Evolutionary conservation across 2,888 invertebrate genomes (phyloP).

Genomic region (Yponomeuta plumbellus): DNA sequence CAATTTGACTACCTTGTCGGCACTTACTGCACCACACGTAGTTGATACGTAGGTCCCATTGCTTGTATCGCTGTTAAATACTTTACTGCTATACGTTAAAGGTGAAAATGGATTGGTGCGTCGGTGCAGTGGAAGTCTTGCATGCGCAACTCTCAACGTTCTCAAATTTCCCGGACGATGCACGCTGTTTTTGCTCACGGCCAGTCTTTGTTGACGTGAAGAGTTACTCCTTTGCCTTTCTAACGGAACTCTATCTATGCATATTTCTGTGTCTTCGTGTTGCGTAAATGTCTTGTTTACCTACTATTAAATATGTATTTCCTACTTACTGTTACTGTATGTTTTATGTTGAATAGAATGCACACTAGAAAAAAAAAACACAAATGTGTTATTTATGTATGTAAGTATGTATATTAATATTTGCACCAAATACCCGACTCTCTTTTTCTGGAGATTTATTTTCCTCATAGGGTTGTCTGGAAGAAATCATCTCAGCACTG

Average conservation of each 20-base stretch:
- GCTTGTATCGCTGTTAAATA: background rate
- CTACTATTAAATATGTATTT: slow-evolving; percentile 18
- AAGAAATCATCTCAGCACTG: no score
- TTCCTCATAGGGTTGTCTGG: no score
- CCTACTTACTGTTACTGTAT: no score
- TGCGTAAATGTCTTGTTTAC: slow-evolving; percentile 28
- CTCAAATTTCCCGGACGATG: slow-evolving; percentile 16
- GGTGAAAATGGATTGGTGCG: background rate
- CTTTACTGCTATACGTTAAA: slow-evolving; percentile 1
- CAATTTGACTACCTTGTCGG: slow-evolving; percentile 15
- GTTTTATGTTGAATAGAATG: no score
- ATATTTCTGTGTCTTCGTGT: slow-evolving; percentile 8
- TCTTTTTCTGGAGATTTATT: no score
- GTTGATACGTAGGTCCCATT: background rate
- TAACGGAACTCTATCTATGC: slow-evolving; percentile 16
- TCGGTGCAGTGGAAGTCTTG: slow-evolving; percentile 8
- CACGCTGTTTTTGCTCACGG: slow-evolving; percentile 15
- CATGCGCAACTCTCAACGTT: slow-evolving; percentile 13
- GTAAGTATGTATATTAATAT: no score
- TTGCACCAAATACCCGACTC: no score
- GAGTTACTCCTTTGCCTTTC: slow-evolving; percentile 9
- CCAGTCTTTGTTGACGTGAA: slow-evolving; percentile 17
- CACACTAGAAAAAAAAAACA: no score
- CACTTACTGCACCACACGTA: slow-evolving; percentile 3
- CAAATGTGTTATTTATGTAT: no score